Percentiles rank a stretch among this genome's conserved stretches.
Evolutionary conservation across 2,797 vertebrate species (phyloP).

Genomic region (Arctocebus calabarensis): DNA sequence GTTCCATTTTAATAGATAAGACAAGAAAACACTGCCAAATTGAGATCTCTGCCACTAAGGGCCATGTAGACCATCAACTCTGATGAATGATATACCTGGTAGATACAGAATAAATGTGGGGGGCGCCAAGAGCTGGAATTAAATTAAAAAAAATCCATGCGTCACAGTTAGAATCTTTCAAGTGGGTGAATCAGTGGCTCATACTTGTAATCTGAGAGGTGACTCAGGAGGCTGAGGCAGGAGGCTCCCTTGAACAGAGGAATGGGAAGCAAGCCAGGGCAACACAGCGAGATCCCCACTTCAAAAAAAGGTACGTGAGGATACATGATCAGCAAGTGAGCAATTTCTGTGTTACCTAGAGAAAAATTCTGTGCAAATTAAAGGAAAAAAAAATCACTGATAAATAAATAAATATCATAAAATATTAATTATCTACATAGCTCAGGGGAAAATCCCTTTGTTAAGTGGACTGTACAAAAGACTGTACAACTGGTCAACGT

Average conservation of each 20-base stretch:
- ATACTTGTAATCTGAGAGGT: background rate
- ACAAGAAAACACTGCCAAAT: background rate
- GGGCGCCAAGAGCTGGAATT: background rate
- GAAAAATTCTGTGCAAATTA: background rate
- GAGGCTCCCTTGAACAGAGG: background rate
- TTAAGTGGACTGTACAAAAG: background rate
- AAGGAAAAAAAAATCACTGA: background rate
- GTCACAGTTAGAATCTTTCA: background rate
- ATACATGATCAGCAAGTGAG: background rate
- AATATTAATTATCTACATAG: background rate
- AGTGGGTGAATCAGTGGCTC: background rate
- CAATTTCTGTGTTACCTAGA: background rate
- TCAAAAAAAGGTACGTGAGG: background rate
- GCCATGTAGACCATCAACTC: background rate
- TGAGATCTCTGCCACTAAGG: background rate
- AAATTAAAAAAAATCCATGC: background rate
- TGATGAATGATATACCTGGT: background rate
- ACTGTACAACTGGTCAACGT: too few species aligned
- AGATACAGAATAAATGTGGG: background rate
- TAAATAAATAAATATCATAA: background rate
- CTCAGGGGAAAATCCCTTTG: background rate
- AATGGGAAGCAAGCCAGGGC: background rate
- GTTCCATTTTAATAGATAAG: too few species aligned
- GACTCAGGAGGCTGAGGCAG: background rate
- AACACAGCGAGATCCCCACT: background rate